phyloP scores from a whole-genome alignment of 2,113 vertebrate species.

The Cyanoderma ruficeps region DNA sequence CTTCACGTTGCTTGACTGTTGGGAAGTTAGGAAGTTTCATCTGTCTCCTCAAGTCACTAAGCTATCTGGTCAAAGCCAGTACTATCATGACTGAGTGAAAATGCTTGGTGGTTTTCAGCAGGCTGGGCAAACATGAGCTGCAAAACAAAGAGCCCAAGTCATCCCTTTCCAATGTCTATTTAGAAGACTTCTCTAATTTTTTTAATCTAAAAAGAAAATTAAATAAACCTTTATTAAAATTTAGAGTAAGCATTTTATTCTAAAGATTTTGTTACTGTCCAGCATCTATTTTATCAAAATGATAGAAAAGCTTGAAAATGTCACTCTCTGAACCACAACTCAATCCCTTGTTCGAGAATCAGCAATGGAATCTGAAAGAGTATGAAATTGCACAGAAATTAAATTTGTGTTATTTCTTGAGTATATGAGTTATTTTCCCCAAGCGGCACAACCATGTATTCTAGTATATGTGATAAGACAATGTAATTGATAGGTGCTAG shows the following conservation, averaged over 20 bases:
- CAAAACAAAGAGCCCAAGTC: background rate
- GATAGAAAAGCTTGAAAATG: background rate
- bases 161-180: background rate
- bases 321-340: background rate
- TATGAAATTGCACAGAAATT: background rate
- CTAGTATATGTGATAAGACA: background rate
- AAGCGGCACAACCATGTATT: background rate
- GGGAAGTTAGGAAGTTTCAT: background rate
- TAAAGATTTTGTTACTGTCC: background rate
- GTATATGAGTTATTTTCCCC: background rate
- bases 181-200: background rate
- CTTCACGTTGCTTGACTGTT: background rate
- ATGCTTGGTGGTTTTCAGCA: background rate
- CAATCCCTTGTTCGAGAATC: background rate
- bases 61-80: background rate
- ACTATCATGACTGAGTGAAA: background rate
- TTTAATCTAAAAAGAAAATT: background rate
- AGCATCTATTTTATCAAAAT: background rate
- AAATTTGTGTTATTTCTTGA: background rate
- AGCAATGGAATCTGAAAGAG: background rate
- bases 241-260: background rate
- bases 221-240: background rate
- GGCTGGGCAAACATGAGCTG: background rate
- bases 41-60: background rate
- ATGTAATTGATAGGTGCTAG: background rate